Base-by-base conservation (phyloP, 2,888 invertebrate genomes). In the Escarpia spicata region DNA sequence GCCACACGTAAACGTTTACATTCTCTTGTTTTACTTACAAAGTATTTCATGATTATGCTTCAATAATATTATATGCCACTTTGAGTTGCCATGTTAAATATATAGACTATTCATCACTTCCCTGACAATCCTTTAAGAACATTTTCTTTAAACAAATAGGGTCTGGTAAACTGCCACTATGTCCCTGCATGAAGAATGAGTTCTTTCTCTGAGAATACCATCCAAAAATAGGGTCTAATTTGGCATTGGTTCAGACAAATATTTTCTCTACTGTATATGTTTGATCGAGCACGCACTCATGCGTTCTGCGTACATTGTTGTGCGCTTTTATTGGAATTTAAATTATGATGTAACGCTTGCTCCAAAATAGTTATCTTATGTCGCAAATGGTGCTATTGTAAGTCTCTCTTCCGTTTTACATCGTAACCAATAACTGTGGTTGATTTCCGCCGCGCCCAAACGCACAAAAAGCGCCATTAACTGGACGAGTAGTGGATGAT, bases 381-480 rank as follows among this genome's bases (percentile, higher is more conserved):
- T 75, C n/a, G n/a, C n/a, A 75, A 26, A 75, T 75, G 75, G 75
- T 26, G 0, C 75, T 75, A 26, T 19, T 75, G 75, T 75, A 26
- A 75, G n/a, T 15, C 19, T 26, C 75, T 75, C n/a, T 75, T 26
- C 75, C 19, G 75, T 75, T 75, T 3, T 26, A 26, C 75, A n/a
- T 19, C 6, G 75, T 26, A 75, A 75, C 75, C 3, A 6, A 75
- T n/a, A 52, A 75, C 26, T 75, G 75, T n/a, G 75, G 75, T 75
- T 75, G n/a, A 75, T 26, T 75, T 75, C 19, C 19, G n/a, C 75
- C 75, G 75, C 75, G n/a, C 75, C 75, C 75, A 75, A 75, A 15
- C 75, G 75, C 75, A 75, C 75, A 75, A 75, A 75, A 75, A 75
- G 75, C 75, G 75, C 75, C 75, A 75, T 75, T 75, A 75, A 75